A percentile compares a stretch with the other conserved stretches of the same genome.
Evolutionary conservation across 2,888 invertebrate genomes (phyloP).

Genomic region (Agrotis segetum): DNA sequence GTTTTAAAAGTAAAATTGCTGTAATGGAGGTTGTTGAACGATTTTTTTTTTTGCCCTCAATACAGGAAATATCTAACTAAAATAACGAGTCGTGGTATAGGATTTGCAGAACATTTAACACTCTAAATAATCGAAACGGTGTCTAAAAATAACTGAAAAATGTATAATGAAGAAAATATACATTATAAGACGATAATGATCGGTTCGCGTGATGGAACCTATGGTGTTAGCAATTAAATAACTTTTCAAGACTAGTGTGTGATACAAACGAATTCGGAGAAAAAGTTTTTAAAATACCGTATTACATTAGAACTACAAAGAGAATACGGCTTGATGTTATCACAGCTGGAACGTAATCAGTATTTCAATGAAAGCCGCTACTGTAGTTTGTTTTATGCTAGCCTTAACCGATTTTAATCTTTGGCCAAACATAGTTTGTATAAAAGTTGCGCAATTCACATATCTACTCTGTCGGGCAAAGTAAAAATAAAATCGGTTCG

Average conservation of each 20-base stretch:
- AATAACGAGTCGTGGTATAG: constrained; percentile 10
- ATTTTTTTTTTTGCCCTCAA: constrained; percentile 17
- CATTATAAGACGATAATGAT: constrained; percentile 49
- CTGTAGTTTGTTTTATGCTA: constrained; percentile 55
- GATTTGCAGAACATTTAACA: constrained; percentile 29
- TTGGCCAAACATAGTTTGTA: constrained; percentile 52
- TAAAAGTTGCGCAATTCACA: constrained; percentile 39
- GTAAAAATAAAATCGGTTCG: neutral
- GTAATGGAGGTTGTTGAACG: constrained; percentile 28
- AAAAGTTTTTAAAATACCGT: constrained; percentile 47
- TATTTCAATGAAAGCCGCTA: constrained; percentile 54
- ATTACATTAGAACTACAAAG: constrained; percentile 39
- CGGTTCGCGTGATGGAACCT: constrained; percentile 59
- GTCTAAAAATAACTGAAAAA: constrained; percentile 12
- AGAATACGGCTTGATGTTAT: constrained; percentile 52
- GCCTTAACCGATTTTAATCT: constrained; percentile 37
- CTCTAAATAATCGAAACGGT: constrained; percentile 25
- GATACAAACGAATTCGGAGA: constrained; percentile 56
- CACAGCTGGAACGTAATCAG: constrained; percentile 58
- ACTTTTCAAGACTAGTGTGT: constrained; percentile 47
- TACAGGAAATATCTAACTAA: constrained; percentile 34
- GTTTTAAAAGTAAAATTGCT: constrained; percentile 22
- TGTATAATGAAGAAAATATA: constrained; percentile 21
- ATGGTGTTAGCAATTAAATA: constrained; percentile 60
- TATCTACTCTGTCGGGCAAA: constrained; percentile 1